Percentiles rank a stretch among this genome's conserved stretches.
These are phyloP conservation scores for Drosophila baimaii DNA, from an alignment of 1,140 invertebrate species.

Conservation along the genomic window DNA sequence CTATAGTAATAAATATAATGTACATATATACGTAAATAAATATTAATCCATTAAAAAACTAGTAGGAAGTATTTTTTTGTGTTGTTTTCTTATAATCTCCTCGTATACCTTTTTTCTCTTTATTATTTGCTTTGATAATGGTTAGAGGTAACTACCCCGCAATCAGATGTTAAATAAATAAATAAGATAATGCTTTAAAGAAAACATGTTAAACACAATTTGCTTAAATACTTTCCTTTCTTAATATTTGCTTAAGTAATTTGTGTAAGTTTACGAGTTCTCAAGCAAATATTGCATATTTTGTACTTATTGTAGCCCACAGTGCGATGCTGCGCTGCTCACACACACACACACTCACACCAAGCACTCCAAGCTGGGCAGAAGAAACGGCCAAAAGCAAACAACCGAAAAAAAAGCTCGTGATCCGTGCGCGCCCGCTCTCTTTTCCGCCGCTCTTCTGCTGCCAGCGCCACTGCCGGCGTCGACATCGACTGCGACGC, in stretches of 20 bases:
- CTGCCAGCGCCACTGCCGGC: conserved; percentile 26
- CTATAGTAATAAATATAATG: too few relatives aligned
- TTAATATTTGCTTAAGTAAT: conserved; percentile 17
- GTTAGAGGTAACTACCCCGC: too few relatives aligned
- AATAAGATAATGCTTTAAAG: too few relatives aligned
- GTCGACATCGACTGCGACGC: conserved; percentile 42
- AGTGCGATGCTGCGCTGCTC: conserved; percentile 39
- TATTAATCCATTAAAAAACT: too few relatives aligned
- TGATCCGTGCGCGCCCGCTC: conserved; percentile 36
- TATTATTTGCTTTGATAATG: too few relatives aligned
- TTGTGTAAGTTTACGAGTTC: conserved; percentile 2
- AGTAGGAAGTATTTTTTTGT: too few relatives aligned
- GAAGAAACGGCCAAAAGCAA: conserved; percentile 28
- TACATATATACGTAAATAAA: too few relatives aligned
- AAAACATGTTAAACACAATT: neutral
- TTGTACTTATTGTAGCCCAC: conserved; percentile 23
- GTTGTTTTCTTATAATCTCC: too few relatives aligned
- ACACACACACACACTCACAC: conserved; percentile 4
- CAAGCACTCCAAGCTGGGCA: conserved; percentile 11
- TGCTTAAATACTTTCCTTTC: conserved; percentile 1
- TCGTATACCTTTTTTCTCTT: too few relatives aligned
- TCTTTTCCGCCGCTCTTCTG: conserved; percentile 26
- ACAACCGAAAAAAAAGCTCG: conserved; percentile 53
- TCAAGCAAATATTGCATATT: neutral
- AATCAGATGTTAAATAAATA: too few relatives aligned